These are phyloP conservation scores for Garra rufa DNA, from an alignment of 2,113 vertebrate species.

Conservation along the genomic window DNA sequence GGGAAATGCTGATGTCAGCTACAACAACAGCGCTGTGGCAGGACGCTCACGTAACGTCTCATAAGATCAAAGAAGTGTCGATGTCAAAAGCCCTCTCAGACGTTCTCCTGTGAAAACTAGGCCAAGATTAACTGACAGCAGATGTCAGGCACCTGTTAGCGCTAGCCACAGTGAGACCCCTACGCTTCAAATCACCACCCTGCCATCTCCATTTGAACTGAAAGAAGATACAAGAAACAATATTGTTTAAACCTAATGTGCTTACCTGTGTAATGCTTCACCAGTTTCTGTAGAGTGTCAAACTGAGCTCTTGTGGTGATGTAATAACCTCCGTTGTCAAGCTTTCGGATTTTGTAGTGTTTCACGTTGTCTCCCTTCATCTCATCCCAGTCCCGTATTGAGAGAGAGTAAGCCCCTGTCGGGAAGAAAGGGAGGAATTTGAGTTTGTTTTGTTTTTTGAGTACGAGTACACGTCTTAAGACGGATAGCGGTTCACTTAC, in stretches of 20 bases:
- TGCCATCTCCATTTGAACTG: background rate
- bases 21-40: background rate
- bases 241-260: background rate
- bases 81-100: background rate
- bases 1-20: background rate
- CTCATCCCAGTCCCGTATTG: slow-evolving; percentile 98
- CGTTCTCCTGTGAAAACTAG: slow-evolving; percentile 19
- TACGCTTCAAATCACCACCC: background rate
- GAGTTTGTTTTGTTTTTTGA: no score
- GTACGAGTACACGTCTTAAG: background rate
- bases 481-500: slow-evolving; percentile 67
- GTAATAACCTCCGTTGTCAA: slow-evolving; percentile 97
- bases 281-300: slow-evolving; percentile 93
- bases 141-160: slow-evolving; percentile 35
- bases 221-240: slow-evolving; percentile 7
- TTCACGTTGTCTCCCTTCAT: slow-evolving; percentile 97
- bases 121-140: slow-evolving; percentile 30
- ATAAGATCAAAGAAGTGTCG: slow-evolving; percentile 27
- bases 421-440: background rate
- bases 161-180: background rate
- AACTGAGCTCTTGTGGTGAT: slow-evolving; percentile 98
- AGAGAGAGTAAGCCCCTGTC: slow-evolving; percentile 94
- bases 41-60: background rate
- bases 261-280: slow-evolving; percentile 96
- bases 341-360: slow-evolving; percentile 99